These are phyloP conservation scores for Troides aeacus DNA, from an alignment of 2,888 invertebrate species.

Conservation along the genomic window DNA sequence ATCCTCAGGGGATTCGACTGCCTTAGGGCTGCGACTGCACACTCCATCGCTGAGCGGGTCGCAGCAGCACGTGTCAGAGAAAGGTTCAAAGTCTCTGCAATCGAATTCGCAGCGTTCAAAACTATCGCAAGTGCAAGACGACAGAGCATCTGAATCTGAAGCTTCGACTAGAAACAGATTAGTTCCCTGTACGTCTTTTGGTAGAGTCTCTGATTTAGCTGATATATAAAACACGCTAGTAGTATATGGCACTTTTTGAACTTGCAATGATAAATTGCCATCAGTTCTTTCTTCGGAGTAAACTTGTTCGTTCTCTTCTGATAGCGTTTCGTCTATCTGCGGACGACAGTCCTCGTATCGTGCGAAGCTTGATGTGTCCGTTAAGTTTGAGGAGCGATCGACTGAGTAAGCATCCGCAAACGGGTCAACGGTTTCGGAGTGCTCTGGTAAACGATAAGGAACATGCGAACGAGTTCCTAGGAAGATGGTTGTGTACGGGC, in stretches of 20 bases:
- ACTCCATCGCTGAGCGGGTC: conserved; percentile 74
- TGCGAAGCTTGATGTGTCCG: conserved; percentile 75
- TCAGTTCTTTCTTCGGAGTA: conserved; percentile 48
- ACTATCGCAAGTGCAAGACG: conserved; percentile 78
- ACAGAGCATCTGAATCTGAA: conserved; percentile 74
- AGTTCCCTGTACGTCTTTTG: conserved; percentile 51
- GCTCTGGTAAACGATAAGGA: conserved; percentile 58
- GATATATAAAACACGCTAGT: conserved; percentile 70
- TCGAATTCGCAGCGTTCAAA: conserved; percentile 80
- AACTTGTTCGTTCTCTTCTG: conserved; percentile 47
- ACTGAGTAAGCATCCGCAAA: conserved; percentile 71
- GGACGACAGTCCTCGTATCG: conserved; percentile 72
- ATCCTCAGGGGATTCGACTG: conserved; percentile 73
- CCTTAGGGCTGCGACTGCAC: conserved; percentile 74
- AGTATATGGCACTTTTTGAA: conserved; percentile 72
- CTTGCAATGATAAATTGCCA: conserved; percentile 55
- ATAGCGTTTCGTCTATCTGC: conserved; percentile 53
- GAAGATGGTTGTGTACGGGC: conserved; percentile 74
- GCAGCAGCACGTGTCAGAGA: conserved; percentile 82
- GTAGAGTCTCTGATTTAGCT: conserved; percentile 53
- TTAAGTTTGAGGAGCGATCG: conserved; percentile 72
- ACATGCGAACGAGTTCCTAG: conserved; percentile 60
- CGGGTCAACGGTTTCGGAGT: conserved; percentile 66
- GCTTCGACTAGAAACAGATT: conserved; percentile 65
- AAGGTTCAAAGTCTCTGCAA: conserved; percentile 79